These are phyloP conservation scores for Sipunculus nudus DNA, from an alignment of 2,888 invertebrate species.

Conservation along the genomic window DNA sequence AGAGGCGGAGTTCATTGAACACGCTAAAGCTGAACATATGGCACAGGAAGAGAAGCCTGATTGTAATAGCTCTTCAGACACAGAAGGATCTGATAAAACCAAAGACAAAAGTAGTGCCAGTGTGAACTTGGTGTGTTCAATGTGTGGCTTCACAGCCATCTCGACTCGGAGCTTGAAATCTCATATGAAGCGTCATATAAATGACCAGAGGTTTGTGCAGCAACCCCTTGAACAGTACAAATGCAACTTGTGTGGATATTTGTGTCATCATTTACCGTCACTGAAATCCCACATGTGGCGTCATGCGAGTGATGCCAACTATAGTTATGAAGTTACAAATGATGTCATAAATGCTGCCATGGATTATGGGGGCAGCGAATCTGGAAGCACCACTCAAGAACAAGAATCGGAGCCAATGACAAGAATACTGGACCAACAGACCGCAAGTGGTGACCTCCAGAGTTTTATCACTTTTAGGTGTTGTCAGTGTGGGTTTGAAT, in stretches of 20 bases:
- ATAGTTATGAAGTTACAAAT: constrained; percentile 62
- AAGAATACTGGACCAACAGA: no score
- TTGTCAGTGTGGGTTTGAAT: constrained; percentile 65
- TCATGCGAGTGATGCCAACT: constrained; percentile 62
- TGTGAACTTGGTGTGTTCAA: constrained; percentile 54
- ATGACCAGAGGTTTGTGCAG: constrained; percentile 62
- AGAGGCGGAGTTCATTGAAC: no score
- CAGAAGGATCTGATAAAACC: no score
- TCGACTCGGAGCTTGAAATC: constrained; percentile 62
- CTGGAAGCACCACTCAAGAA: no score
- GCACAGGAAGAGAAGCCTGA: no score
- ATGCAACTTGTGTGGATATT: constrained; percentile 64
- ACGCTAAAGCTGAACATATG: no score
- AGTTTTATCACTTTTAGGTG: constrained; percentile 62
- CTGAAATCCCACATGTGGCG: constrained; percentile 66
- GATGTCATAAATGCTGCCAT: constrained; percentile 64
- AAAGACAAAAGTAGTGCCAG: no score
- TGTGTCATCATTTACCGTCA: constrained; percentile 65
- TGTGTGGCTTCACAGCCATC: constrained; percentile 61
- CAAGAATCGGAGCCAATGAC: no score
- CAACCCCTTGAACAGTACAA: constrained; percentile 66
- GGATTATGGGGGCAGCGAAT: constrained; percentile 60
- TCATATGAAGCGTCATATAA: constrained; percentile 64
- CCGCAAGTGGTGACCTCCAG: no score
- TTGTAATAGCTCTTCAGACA: no score